Evolutionary conservation across 2,888 invertebrate species (phyloP), one percentile per base, ranked within the genome.

Genomic region (Leptogaster cylindrica): DNA sequence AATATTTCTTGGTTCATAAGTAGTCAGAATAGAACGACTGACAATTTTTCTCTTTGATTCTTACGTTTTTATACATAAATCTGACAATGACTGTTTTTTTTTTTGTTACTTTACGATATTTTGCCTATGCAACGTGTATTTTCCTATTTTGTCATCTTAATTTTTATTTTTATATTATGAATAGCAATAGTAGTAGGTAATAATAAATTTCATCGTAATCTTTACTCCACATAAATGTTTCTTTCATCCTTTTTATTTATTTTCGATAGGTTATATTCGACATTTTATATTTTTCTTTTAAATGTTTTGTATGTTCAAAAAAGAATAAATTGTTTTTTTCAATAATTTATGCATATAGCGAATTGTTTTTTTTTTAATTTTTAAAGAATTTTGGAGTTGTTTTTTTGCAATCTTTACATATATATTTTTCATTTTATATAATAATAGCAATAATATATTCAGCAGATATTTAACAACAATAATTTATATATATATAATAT

Each of bases 401-500:
- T 18, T 25, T 7, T 50, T 8, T 8, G 23, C 28, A 10, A 27
- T 12, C 3, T 20, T 28, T 55, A 27, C 7, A 6, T 50, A 14
- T 50, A 23, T 48, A 23, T 27, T 12, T 20, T 36, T 36, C 14
- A 2, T 36, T 36, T 36, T 36, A 12, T 7, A 46, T 20, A 46
- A 46, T 46, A n/a, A 10, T 39, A 55, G 55, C 55, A 39, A 23
- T 55, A 55, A 55, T 55, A 55, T 55, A 36, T 55, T 39, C 52
- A 52, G 52, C 52, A 52, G 52, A 52, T 52, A 55, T 55, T 39
- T 39, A 55, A 55, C 52, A 52, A 52, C 52, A 52, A 31, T 52
- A 33, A 52, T 52, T 27, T 14, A 33, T 52, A 33, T 52, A 23
- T 20, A 18, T 55, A 55, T 41, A 3, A 18, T 31, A 46, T 46